phyloP scores from a whole-genome alignment of 2,113 vertebrate species.

The Campylomormyrus tamandua region DNA sequence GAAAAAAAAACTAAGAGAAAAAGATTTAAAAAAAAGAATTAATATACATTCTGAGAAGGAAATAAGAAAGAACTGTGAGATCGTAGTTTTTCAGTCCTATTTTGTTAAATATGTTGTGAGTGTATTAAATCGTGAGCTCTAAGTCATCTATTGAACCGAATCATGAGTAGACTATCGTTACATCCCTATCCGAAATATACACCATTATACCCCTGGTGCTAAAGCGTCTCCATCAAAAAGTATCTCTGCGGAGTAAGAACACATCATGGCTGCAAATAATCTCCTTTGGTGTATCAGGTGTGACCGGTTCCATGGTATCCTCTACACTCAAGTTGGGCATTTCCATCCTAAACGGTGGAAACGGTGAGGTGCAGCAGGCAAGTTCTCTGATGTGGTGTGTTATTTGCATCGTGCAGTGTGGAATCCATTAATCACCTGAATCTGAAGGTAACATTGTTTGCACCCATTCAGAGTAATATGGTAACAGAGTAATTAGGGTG shows the following conservation, averaged over 20 bases:
- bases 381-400: slow-evolving; percentile 17
- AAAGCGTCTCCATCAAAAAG: background rate
- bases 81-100: background rate
- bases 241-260: background rate
- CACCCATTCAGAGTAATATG: background rate
- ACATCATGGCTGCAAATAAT: background rate
- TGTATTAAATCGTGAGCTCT: background rate
- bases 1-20: background rate
- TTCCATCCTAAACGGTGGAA: slow-evolving; percentile 87
- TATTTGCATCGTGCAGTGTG: background rate
- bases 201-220: background rate
- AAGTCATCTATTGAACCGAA: background rate
- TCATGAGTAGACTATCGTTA: background rate
- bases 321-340: slow-evolving; percentile 89
- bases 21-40: too few relatives aligned
- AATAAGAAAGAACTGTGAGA: background rate
- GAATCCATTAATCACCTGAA: background rate
- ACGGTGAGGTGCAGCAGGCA: slow-evolving; percentile 80
- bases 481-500: background rate
- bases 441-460: background rate
- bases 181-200: background rate
- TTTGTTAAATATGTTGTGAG: background rate
- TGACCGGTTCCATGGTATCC: slow-evolving; percentile 82
- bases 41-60: too few relatives aligned
- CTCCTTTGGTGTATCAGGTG: slow-evolving; percentile 54